Percentiles rank a stretch among this genome's conserved stretches.
These are phyloP conservation scores for Protophormia terraenovae DNA, from an alignment of 2,888 invertebrate genomes.

Conservation along the genomic window DNA sequence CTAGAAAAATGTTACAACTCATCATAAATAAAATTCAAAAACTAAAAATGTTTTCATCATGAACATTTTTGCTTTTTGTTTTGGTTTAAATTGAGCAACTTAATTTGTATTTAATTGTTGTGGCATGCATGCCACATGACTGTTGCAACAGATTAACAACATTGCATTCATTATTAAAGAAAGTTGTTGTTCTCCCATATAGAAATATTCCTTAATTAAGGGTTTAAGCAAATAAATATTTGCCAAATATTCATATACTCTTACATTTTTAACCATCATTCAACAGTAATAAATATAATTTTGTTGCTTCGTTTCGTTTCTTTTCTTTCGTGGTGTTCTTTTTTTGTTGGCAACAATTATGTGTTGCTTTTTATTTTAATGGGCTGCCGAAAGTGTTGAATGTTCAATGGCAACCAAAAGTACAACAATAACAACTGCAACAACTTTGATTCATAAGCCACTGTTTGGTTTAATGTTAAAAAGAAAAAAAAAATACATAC, in stretches of 20 bases:
- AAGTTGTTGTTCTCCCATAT: slow-evolving; percentile 23
- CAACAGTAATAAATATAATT: slow-evolving; percentile 39
- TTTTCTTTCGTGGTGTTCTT: background rate
- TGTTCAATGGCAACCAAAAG: slow-evolving; percentile 46
- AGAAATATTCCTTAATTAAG: slow-evolving; percentile 23
- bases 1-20: background rate
- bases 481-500: background rate
- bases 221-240: slow-evolving; percentile 32
- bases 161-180: slow-evolving; percentile 28
- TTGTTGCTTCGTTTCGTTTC: too few species aligned
- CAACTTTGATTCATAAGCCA: slow-evolving; percentile 32
- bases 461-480: slow-evolving; percentile 7
- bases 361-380: slow-evolving; percentile 37
- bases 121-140: slow-evolving; percentile 55
- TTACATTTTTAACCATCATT: slow-evolving; percentile 12
- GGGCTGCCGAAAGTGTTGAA: slow-evolving; percentile 62
- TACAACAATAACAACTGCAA: background rate
- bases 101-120: slow-evolving; percentile 56
- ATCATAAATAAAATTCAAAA: background rate
- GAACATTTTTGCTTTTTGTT: slow-evolving; percentile 26
- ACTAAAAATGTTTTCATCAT: slow-evolving; percentile 45
- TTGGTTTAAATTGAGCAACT: slow-evolving; percentile 29
- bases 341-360: slow-evolving; percentile 38
- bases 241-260: slow-evolving; percentile 9
- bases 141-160: slow-evolving; percentile 50